Conservation (phyloP, 2,797 vertebrate genomes). For the Chaunax sp. region DNA sequence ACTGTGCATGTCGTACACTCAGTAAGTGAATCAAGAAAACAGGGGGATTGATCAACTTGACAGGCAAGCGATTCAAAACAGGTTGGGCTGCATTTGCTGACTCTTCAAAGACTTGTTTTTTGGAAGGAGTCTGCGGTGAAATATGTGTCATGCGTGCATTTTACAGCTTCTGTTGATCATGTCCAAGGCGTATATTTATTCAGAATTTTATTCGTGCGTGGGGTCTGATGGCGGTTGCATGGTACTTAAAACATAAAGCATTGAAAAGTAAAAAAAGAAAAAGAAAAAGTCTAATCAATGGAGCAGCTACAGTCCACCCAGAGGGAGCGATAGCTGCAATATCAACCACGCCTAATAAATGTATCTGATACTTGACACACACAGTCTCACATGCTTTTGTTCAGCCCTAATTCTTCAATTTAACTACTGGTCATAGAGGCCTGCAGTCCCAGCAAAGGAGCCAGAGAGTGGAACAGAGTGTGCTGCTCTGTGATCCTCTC, state of each 20-base stretch:
- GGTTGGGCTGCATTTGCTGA: conserved; percentile 52
- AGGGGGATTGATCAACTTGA: conserved; percentile 66
- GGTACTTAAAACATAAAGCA: background rate
- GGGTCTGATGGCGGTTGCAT: conserved; percentile 27
- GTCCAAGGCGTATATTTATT: conserved; percentile 44
- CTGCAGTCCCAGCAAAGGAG: conserved; percentile 52
- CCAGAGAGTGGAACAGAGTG: conserved; percentile 80
- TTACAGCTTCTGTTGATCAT: conserved; percentile 41
- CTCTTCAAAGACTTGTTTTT: conserved; percentile 64
- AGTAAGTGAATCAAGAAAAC: conserved; percentile 64
- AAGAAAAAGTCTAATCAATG: background rate
- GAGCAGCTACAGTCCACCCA: conserved; percentile 49
- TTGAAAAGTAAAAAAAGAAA: background rate
- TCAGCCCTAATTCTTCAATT: conserved; percentile 31
- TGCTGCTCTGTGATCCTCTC: conserved; percentile 67
- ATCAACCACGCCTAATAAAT: conserved; percentile 48
- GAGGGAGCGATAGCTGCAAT: conserved; percentile 50
- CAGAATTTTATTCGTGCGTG: background rate
- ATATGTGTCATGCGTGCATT: conserved; percentile 60
- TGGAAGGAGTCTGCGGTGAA: conserved; percentile 53
- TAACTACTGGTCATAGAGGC: conserved; percentile 54
- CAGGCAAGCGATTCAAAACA: conserved; percentile 68
- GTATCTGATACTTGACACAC: conserved; percentile 33
- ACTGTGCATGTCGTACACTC: conserved; percentile 55
- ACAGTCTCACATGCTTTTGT: conserved; percentile 13